Evolutionary conservation across 2,113 vertebrate genomes (phyloP).

Genomic region (Ptyas mucosa): DNA sequence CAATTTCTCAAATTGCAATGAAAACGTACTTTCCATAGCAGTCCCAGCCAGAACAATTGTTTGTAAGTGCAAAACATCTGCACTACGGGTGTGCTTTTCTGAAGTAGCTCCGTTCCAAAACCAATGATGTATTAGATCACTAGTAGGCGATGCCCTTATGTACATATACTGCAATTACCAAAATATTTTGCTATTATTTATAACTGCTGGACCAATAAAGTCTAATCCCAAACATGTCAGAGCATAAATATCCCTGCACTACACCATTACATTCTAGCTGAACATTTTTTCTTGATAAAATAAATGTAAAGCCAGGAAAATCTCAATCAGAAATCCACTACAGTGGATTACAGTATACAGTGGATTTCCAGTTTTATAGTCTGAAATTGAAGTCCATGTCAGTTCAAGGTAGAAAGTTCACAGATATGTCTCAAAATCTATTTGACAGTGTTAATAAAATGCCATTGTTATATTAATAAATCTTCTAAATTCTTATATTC

Average conservation of each 20-base stretch:
- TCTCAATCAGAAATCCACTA: background rate
- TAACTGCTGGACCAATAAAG: background rate
- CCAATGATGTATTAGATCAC: background rate
- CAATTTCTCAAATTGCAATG: background rate
- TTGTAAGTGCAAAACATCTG: background rate
- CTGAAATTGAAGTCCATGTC: background rate
- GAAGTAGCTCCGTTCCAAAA: background rate
- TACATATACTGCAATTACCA: background rate
- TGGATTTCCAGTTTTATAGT: background rate
- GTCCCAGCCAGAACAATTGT: background rate
- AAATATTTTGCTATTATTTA: background rate
- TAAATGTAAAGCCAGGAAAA: background rate
- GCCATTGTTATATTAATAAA: background rate
- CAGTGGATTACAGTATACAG: background rate
- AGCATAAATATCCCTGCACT: background rate
- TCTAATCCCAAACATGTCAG: background rate
- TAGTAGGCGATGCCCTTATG: background rate
- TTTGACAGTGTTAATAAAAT: background rate
- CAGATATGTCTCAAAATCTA: background rate
- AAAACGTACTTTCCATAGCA: background rate
- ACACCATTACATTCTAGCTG: background rate
- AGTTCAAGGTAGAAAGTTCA: background rate
- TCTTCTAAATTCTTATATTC: background rate
- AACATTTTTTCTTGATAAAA: conserved; percentile 15
- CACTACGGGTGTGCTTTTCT: background rate